Evolutionary conservation across 2,888 invertebrate genomes (phyloP), one percentile per base, ranked within the genome.

Genomic region (Stramonita haemastoma): DNA sequence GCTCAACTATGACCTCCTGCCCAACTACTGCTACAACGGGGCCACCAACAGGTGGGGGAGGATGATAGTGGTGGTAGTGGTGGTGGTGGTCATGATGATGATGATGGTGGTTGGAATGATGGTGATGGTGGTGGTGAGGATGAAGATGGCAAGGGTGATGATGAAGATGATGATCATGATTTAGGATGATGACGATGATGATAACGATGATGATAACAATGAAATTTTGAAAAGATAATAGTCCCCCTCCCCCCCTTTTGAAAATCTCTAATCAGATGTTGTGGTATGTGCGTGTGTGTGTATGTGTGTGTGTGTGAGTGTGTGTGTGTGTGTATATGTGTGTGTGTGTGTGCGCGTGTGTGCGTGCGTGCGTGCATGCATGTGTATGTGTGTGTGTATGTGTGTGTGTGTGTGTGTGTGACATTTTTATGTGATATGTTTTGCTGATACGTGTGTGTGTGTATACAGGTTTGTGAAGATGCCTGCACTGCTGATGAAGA

Each of bases 1-100:
- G 96, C 96, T 99, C 66, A 99, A 99, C 96, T 99, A 98, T 94
- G 99, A 99, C 95, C 99, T 99, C 96, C 96, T 99, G 93, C 99
- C 99, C 5, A 99, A 98, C 96, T 99, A 99, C 96, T 99, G 99
- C 95, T 99, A 98, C 96, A 99, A 99, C 96, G 99, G 99, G 57
- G 98, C 99, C 13, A 99, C 99, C 0, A 98, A 98, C 95, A 97
- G 99, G 98, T 98, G n/a, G 1, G 22, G 17, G 73, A 34, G 19
- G 36, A 11, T 22, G 22, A 34, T n/a, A n/a, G 17, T 17, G 17
- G 29, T 73, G 73, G 26, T 36, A 5, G 81, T 32, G 19, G 29
- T 15, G 32, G 19, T 34, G 26, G n/a, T n/a, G 73, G 8, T 46
- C 4, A 46, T 46, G 46, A 8, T 81, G 19, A 13, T 29, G 17